Percentiles rank a stretch among this genome's conserved stretches.
Evolutionary conservation across 2,113 vertebrate species (phyloP).

Genomic region (Ochotona princeps): DNA sequence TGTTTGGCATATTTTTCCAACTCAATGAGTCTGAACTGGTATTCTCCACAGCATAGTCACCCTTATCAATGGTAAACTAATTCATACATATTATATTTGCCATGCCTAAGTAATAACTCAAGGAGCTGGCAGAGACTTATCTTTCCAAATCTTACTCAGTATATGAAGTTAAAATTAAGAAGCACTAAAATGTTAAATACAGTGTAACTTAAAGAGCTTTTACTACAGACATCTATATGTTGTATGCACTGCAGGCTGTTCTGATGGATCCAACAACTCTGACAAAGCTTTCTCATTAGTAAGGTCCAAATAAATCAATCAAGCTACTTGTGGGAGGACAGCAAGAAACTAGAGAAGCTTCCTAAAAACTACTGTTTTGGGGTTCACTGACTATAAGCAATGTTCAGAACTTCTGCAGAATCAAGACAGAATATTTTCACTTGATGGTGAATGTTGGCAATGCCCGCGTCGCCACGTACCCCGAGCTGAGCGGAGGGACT

Average conservation of each 20-base stretch:
- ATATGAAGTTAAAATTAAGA: constrained; percentile 34
- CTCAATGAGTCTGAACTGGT: neutral
- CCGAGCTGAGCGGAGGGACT: too few species aligned
- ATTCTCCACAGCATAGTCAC: constrained; percentile 19
- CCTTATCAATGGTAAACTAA: constrained; percentile 44
- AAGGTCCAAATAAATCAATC: constrained; percentile 5
- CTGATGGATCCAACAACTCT: neutral
- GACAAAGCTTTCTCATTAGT: constrained; percentile 4
- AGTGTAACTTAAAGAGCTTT: constrained; percentile 15
- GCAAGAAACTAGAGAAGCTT: constrained; percentile 18
- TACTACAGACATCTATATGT: neutral
- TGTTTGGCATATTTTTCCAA: constrained; percentile 44
- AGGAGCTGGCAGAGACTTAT: constrained; percentile 11
- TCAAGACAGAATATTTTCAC: neutral
- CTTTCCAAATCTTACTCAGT: constrained; percentile 54
- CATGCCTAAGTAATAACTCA: constrained; percentile 14
- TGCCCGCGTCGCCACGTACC: too few species aligned
- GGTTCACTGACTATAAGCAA: neutral
- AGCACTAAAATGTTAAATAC: constrained; percentile 48
- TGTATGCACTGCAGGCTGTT: neutral
- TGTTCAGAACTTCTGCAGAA: neutral
- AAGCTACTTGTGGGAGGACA: neutral
- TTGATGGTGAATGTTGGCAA: neutral
- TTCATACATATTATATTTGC: neutral
- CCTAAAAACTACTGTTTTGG: neutral